Percentiles rank a stretch among this genome's conserved stretches.
Evolutionary conservation across 2,888 invertebrate species (phyloP).

Genomic region (Thereva unica): DNA sequence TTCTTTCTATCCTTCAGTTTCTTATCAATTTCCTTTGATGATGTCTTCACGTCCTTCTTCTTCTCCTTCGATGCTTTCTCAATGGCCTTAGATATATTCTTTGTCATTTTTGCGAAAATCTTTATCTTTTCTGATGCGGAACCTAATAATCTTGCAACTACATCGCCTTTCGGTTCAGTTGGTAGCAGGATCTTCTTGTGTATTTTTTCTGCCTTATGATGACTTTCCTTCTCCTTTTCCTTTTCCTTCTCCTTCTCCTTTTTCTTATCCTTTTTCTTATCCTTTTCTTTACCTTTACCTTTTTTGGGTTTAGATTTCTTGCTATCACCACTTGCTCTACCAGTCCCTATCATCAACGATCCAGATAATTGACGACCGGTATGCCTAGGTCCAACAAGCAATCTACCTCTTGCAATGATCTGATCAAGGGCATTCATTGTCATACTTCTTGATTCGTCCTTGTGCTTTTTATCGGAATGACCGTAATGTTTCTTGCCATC

Average conservation of each 20-base stretch:
- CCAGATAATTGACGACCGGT: slow-evolving; percentile 10
- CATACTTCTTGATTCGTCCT: slow-evolving; percentile 7
- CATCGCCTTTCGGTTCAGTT: slow-evolving; percentile 11
- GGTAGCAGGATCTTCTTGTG: background rate
- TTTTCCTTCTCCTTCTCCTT: background rate
- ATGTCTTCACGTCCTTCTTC: slow-evolving; percentile 15
- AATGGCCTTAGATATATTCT: slow-evolving; percentile 36
- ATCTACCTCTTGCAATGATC: slow-evolving; percentile 25
- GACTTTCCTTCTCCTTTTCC: background rate
- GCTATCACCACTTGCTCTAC: background rate
- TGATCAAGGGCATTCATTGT: slow-evolving; percentile 20
- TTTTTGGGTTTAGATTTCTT: background rate
- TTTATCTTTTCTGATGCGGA: slow-evolving; percentile 35
- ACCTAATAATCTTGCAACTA: slow-evolving; percentile 26
- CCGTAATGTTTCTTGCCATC: background rate
- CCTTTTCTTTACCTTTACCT: slow-evolving; percentile 6
- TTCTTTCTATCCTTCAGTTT: slow-evolving; percentile 22
- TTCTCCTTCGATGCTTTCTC: slow-evolving; percentile 24
- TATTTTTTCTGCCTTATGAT: background rate
- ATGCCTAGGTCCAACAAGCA: slow-evolving; percentile 9
- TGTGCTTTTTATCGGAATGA: background rate
- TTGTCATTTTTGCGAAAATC: slow-evolving; percentile 32
- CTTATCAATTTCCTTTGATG: slow-evolving; percentile 19
- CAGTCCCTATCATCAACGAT: background rate
- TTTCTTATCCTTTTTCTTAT: background rate